phyloP scores from a whole-genome alignment of 2,888 invertebrate genomes.

The Parochlus steinenii region DNA sequence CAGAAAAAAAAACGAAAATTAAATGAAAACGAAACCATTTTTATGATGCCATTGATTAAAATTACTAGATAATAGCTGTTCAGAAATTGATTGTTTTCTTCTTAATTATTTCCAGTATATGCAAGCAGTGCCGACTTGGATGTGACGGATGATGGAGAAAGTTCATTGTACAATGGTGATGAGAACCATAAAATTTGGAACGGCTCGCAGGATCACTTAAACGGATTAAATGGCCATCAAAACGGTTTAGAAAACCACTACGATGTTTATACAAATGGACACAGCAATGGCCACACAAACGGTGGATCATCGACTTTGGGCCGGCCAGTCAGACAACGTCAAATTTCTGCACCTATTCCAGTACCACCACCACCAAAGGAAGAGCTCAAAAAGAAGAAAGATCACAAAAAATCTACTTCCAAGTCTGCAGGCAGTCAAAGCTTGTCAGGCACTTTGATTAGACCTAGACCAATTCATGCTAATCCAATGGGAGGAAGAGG shows the following conservation, averaged over 20 bases:
- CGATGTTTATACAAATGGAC: conserved; percentile 42
- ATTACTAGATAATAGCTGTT: not conserved
- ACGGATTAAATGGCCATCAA: conserved; percentile 43
- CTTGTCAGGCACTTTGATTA: conserved; percentile 29
- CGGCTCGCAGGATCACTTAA: conserved; percentile 57
- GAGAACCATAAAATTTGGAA: conserved; percentile 93
- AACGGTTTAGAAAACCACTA: conserved; percentile 51
- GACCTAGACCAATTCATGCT: conserved; percentile 30
- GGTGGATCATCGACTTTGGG: conserved; percentile 36
- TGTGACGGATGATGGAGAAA: conserved; percentile 47
- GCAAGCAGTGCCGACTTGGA: conserved; percentile 32
- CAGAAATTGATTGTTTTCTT: conserved; percentile 9
- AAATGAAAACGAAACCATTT: too few relatives aligned
- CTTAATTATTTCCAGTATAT: conserved; percentile 24
- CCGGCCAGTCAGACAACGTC: conserved; percentile 58
- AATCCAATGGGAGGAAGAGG: conserved; percentile 23
- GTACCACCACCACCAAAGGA: conserved; percentile 68
- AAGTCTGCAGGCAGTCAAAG: conserved; percentile 27
- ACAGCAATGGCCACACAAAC: too few relatives aligned
- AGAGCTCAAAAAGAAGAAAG: conserved; percentile 40
- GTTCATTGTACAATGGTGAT: conserved; percentile 75
- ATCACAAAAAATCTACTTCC: conserved; percentile 28
- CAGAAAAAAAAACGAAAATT: too few relatives aligned
- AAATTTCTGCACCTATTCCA: conserved; percentile 61
- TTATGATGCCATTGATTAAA: not conserved